phyloP scores from a whole-genome alignment of 2,113 vertebrate species.

The Ptychochromis oligacanthus region DNA sequence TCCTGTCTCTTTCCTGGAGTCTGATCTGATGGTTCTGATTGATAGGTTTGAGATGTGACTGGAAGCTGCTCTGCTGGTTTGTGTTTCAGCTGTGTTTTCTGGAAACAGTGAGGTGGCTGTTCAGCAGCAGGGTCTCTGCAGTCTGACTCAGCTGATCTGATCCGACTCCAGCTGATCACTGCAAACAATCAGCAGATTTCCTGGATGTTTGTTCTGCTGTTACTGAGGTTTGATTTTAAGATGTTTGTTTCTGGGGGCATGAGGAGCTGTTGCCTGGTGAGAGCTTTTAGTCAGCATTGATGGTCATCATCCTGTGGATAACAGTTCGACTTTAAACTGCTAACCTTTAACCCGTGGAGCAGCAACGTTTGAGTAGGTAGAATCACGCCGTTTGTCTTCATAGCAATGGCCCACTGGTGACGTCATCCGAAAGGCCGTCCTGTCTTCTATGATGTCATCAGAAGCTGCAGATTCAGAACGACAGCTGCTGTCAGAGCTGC shows the following conservation, averaged over 20 bases:
- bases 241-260: background rate
- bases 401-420: constrained; percentile 5
- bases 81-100: constrained; percentile 2
- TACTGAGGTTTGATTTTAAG: background rate
- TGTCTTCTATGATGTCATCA: constrained; percentile 23
- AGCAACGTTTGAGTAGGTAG: background rate
- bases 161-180: background rate
- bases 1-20: background rate
- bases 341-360: background rate
- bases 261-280: background rate
- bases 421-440: constrained; percentile 10
- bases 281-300: background rate
- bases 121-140: background rate
- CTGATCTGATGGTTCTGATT: background rate
- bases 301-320: rapidly evolving
- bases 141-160: constrained; percentile 11
- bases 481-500: constrained; percentile 42
- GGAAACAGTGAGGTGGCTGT: background rate
- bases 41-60: background rate
- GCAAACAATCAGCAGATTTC: background rate
- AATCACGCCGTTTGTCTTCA: background rate
- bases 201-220: background rate
- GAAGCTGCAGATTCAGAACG: constrained; percentile 16
- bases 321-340: background rate
- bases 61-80: background rate